phyloP scores from a whole-genome alignment of 2,797 vertebrate genomes.

The Lagorchestes hirsutus region DNA sequence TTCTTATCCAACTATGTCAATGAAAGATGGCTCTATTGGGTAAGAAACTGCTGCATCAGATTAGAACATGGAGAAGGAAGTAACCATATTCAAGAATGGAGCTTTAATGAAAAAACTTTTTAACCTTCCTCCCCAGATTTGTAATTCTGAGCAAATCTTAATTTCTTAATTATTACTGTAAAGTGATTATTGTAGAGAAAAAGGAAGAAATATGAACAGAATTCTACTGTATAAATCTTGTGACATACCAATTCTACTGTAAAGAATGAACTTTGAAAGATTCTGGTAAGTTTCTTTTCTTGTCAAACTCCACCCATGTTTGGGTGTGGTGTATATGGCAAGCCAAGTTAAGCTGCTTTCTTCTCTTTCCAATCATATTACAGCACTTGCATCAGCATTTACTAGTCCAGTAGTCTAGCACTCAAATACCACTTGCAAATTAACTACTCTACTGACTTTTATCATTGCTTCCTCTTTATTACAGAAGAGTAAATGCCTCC shows the following conservation, averaged over 20 bases:
- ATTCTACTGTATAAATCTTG: neutral
- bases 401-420: neutral
- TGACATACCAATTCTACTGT: neutral
- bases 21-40: neutral
- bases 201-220: neutral
- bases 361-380: neutral
- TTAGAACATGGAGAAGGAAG: neutral
- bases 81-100: neutral
- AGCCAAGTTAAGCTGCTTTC: neutral
- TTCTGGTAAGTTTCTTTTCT: neutral
- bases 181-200: neutral
- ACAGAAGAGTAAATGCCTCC: neutral
- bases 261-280: neutral
- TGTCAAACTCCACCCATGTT: neutral
- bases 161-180: constrained; percentile 1
- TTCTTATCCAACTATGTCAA: neutral
- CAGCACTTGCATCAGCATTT: neutral
- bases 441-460: neutral
- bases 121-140: neutral
- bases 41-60: neutral
- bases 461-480: neutral
- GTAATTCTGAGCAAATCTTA: constrained; percentile 25
- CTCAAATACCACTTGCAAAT: neutral
- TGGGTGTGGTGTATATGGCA: neutral
- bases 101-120: constrained; percentile 6